Conservation (phyloP, 2,113 vertebrate genomes). For the Sorex fumeus region DNA sequence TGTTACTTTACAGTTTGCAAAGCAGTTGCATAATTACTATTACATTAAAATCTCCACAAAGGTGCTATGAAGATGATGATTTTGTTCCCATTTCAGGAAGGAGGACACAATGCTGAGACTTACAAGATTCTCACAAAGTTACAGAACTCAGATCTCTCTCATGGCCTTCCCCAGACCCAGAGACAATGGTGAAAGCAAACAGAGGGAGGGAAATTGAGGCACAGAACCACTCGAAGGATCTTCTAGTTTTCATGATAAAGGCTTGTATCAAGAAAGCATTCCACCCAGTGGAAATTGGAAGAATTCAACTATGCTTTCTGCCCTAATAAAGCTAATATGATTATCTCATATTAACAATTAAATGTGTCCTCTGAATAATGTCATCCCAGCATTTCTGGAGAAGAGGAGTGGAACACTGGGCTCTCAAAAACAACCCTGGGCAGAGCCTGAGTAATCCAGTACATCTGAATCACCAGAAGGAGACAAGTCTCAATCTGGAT, state of each 20-base stretch:
- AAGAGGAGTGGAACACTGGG: conserved; percentile 58
- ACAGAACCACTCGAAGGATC: neutral
- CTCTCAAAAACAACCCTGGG: conserved; percentile 40
- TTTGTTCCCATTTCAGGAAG: neutral
- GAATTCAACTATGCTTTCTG: conserved; percentile 55
- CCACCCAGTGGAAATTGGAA: conserved; percentile 74
- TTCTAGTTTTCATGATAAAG: conserved; percentile 56
- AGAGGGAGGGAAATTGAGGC: conserved; percentile 25
- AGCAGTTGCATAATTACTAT: neutral
- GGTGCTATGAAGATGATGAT: neutral
- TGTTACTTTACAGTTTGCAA: neutral
- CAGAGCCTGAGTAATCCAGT: conserved; percentile 59
- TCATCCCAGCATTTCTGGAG: conserved; percentile 55
- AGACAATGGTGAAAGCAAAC: neutral
- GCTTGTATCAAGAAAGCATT: conserved; percentile 34
- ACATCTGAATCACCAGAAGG: conserved; percentile 62
- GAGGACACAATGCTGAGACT: neutral
- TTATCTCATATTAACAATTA: conserved; percentile 54
- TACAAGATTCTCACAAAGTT: neutral
- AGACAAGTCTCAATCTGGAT: conserved; percentile 43
- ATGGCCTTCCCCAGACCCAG: neutral
- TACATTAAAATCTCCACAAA: neutral
- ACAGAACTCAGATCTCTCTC: neutral
- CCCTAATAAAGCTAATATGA: neutral
- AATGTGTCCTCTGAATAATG: conserved; percentile 57